Conservation (phyloP, 2,797 vertebrate species). For the Trichosurus vulpecula region DNA sequence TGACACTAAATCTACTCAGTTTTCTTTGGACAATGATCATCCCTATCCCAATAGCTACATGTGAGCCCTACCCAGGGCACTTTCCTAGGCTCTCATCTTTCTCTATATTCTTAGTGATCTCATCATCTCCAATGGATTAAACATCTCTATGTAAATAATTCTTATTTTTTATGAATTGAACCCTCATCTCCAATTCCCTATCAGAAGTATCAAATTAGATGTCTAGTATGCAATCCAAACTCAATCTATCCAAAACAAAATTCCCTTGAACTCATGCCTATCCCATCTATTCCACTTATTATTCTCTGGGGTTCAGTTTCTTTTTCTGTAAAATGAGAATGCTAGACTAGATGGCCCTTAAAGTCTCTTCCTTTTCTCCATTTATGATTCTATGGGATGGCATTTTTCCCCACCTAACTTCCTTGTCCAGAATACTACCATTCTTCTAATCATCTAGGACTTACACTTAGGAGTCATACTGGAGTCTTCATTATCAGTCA, state of each 20-base stretch:
- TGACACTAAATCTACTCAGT: not conserved
- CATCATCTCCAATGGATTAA: not conserved
- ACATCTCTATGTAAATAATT: not conserved
- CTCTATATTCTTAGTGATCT: not conserved
- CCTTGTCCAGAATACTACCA: not conserved
- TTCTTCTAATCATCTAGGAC: not conserved
- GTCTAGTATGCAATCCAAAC: not conserved
- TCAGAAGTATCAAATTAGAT: not conserved
- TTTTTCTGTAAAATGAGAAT: not conserved
- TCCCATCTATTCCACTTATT: not conserved
- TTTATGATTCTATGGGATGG: not conserved
- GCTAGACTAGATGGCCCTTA: not conserved
- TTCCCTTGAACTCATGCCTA: not conserved
- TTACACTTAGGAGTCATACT: not conserved
- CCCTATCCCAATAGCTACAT: too few relatives aligned
- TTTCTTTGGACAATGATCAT: not conserved
- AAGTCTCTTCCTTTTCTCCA: not conserved
- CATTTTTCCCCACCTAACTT: not conserved
- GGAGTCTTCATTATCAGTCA: too few relatives aligned
- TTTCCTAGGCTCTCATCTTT: not conserved
- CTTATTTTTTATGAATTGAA: too few relatives aligned
- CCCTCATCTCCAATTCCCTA: too few relatives aligned
- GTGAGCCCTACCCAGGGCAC: too few relatives aligned
- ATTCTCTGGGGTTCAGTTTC: not conserved
- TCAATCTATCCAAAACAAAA: not conserved